phyloP scores from a whole-genome alignment of 2,797 vertebrate genomes.

The Brotogeris chrysoptera region DNA sequence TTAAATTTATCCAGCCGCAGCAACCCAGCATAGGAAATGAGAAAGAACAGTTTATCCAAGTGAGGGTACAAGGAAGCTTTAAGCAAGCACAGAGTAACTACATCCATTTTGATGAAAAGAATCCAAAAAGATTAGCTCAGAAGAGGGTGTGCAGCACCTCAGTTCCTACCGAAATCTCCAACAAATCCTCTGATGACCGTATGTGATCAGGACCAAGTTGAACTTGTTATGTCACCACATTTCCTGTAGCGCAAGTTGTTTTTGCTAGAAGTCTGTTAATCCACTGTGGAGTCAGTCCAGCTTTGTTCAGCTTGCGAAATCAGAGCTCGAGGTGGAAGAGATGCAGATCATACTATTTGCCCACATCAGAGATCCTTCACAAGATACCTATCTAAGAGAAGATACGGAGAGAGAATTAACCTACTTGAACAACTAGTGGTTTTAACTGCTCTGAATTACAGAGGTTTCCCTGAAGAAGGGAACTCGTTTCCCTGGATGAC shows the following conservation, averaged over 20 bases:
- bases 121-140: not conserved
- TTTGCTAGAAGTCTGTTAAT: slow-evolving; percentile 32
- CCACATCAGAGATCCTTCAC: slow-evolving; percentile 38
- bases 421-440: not conserved
- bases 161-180: not conserved
- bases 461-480: not conserved
- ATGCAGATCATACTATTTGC: not conserved
- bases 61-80: not conserved
- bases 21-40: not conserved
- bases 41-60: not conserved
- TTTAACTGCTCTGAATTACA: not conserved
- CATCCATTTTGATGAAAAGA: not conserved
- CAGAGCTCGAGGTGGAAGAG: not conserved
- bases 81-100: not conserved
- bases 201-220: not conserved
- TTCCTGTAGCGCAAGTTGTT: not conserved
- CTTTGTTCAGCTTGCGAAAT: slow-evolving; percentile 27
- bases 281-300: not conserved
- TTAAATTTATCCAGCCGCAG: not conserved
- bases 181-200: fast-evolving
- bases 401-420: not conserved
- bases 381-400: not conserved
- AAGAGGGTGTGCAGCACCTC: not conserved
- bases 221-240: not conserved
- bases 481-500: slow-evolving; percentile 16